Evolutionary conservation across 2,113 vertebrate species (phyloP), one percentile per base, ranked within the genome.

Genomic region (Proterorhinus semilunaris): DNA sequence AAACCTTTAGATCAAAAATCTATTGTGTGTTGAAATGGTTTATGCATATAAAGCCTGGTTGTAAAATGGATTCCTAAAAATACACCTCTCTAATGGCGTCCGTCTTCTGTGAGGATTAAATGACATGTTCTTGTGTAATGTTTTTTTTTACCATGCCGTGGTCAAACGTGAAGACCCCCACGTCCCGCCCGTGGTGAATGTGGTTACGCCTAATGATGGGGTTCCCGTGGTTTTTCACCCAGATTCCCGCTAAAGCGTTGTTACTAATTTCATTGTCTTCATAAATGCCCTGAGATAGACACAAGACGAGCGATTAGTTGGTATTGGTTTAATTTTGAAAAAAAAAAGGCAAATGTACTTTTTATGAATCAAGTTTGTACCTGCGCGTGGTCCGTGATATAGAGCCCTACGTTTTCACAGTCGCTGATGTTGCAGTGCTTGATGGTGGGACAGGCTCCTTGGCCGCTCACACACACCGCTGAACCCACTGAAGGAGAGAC

Each of bases 341-440:
- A 3, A 7, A 27, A 0, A 55, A 6, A 55, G 27, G 12, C 13
- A 21, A 21, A 11, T 4, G 5, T 52, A 13, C n/a, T 9, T 43
- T 43, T 1, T 5, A 6, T 7, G 21, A 4, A 46, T 3, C 5
- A 4, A 4, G 44, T 7, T 0, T 15, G 27, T 61, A 99, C 98
- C 96, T 99, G 97, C 62, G 98, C 98, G 1, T 99, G 97, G 91
- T 99, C 98, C 65, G 98, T 99, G 81, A 99, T 99, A 84, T 99
- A 99, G 72, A 99, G 93, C 55, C 98, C 98, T 71, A 99, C 98
- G 53, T 99, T 99, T 92, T 99, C 98, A 95, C 98, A 99, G 94
- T 99, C 98, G 48, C 98, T 99, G 93, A 99, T 99, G 92, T 99
- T 99, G 92, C 98, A 99, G 93, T 99, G 97, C 86, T 98, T 99